These are phyloP conservation scores for Rhodophaea formosa DNA, from an alignment of 2,888 invertebrate genomes.

Conservation along the genomic window DNA sequence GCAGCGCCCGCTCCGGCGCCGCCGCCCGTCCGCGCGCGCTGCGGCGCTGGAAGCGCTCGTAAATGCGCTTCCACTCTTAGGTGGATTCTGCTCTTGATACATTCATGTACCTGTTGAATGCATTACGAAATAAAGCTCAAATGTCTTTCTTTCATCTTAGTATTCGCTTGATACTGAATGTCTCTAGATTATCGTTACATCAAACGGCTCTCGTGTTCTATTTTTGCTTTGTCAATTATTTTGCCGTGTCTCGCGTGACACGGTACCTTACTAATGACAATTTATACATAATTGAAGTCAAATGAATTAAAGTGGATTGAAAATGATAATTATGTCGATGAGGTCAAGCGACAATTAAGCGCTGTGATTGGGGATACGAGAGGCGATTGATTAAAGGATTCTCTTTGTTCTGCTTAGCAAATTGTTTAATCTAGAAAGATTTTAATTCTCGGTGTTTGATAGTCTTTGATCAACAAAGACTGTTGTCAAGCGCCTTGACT, in stretches of 20 bases:
- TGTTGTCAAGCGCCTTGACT: not conserved
- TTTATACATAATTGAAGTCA: conserved; percentile 14
- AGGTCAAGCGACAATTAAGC: conserved; percentile 3
- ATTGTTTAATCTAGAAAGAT: no score
- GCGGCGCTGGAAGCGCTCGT: conserved; percentile 32
- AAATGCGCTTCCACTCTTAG: conserved; percentile 43
- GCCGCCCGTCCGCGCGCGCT: conserved; percentile 25
- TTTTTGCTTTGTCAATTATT: conserved; percentile 11
- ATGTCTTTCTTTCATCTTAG: conserved; percentile 18
- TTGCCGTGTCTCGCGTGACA: conserved; percentile 9
- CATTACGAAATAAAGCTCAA: conserved; percentile 44
- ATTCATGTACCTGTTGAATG: conserved; percentile 69
- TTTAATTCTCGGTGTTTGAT: no score
- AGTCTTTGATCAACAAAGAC: not conserved
- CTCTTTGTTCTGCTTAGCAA: not conserved
- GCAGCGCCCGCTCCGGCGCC: conserved; percentile 23
- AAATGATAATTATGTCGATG: conserved; percentile 12
- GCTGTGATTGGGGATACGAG: conserved; percentile 3
- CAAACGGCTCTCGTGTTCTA: conserved; percentile 5
- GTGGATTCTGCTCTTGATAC: conserved; percentile 50
- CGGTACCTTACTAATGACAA: conserved; percentile 8
- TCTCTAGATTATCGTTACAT: not conserved
- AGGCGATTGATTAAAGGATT: conserved; percentile 5
- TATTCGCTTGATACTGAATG: not conserved
- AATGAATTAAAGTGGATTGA: conserved; percentile 10